phyloP scores from a whole-genome alignment of 2,797 vertebrate species.

The Lithobates pipiens region DNA sequence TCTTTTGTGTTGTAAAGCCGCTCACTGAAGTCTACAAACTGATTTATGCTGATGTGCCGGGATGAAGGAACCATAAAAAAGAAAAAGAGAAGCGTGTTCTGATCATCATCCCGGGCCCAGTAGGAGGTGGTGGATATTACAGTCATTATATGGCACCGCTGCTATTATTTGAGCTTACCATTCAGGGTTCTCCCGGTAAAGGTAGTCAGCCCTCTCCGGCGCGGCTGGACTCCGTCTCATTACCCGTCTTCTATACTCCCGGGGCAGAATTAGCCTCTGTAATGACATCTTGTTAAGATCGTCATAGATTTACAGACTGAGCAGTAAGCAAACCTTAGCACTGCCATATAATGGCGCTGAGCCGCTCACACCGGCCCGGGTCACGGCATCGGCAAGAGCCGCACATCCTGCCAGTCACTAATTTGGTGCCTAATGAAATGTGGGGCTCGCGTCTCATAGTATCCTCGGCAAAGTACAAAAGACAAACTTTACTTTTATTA shows the following conservation, averaged over 20 bases:
- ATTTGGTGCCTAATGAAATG: conserved; percentile 28
- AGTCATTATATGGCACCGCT: conserved; percentile 4
- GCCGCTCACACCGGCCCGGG: neutral
- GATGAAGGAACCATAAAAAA: neutral
- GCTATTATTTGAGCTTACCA: conserved; percentile 2
- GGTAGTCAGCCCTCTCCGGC: neutral
- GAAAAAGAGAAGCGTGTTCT: neutral
- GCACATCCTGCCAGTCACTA: neutral
- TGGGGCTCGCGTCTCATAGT: neutral
- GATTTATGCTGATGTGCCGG: neutral
- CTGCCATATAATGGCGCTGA: neutral
- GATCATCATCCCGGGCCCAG: neutral
- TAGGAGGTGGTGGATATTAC: conserved; percentile 11
- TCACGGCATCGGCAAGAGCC: neutral
- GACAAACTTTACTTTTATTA: no score
- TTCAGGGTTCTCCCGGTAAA: neutral
- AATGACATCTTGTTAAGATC: conserved; percentile 35
- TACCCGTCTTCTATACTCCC: conserved; percentile 5
- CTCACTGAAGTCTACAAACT: no score
- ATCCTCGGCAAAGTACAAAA: no score
- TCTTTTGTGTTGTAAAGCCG: no score
- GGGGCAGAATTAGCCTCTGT: conserved; percentile 18
- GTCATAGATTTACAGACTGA: conserved; percentile 24
- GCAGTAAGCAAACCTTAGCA: neutral
- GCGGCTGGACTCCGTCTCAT: conserved; percentile 29